Percentiles rank a stretch among this genome's conserved stretches.
Evolutionary conservation across 1,140 invertebrate genomes (phyloP).

Genomic region (Zaprionus capensis): DNA sequence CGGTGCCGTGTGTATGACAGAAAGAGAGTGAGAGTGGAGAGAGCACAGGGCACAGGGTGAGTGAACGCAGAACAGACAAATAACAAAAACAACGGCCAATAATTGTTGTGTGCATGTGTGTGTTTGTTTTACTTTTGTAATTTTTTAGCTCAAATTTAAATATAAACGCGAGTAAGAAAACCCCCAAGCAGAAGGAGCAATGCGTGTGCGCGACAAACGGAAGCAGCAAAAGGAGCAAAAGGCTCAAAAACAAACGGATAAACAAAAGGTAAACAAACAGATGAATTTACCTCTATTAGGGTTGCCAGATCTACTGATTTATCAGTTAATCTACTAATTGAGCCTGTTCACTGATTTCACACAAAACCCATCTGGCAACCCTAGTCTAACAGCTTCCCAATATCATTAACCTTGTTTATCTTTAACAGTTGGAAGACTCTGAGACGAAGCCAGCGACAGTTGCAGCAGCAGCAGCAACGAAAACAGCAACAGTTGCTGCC

Average conservation of each 20-base stretch:
- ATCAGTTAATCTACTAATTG: too few relatives aligned
- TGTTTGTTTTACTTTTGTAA: constrained; percentile 7
- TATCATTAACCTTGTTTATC: not conserved
- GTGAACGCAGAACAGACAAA: constrained; percentile 41
- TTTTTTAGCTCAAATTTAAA: constrained; percentile 28
- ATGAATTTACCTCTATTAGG: not conserved
- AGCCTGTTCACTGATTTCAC: too few relatives aligned
- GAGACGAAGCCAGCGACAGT: constrained; percentile 3
- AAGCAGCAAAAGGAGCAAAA: constrained; percentile 57
- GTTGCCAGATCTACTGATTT: too few relatives aligned
- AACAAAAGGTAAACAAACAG: constrained; percentile 36
- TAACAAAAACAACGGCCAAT: constrained; percentile 42
- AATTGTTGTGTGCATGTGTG: not conserved
- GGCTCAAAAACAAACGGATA: constrained; percentile 38
- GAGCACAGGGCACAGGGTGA: constrained; percentile 46
- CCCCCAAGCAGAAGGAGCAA: constrained; percentile 20
- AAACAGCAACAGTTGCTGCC: constrained; percentile 16
- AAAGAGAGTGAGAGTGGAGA: constrained; percentile 17
- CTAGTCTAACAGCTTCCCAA: not conserved
- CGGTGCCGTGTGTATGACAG: constrained; percentile 33
- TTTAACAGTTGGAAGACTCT: constrained; percentile 24
- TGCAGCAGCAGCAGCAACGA: constrained; percentile 26
- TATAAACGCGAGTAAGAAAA: constrained; percentile 19
- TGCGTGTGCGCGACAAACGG: constrained; percentile 75
- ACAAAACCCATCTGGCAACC: too few relatives aligned